A percentile compares a stretch with the other conserved stretches of the same genome.
Evolutionary conservation across 2,797 vertebrate species (phyloP).

Genomic region (Ataeniobius toweri): DNA sequence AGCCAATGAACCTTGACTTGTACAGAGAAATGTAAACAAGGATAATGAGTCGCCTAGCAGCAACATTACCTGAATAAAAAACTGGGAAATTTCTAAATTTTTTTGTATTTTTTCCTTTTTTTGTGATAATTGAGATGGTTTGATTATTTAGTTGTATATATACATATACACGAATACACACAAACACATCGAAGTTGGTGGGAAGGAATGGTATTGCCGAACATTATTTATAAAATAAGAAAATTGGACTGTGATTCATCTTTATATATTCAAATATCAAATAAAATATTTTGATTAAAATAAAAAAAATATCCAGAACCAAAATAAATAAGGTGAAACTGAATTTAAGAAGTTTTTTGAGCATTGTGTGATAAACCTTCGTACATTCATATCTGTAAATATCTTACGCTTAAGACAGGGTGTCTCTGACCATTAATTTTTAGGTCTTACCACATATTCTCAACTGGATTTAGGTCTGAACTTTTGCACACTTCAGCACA

Average conservation of each 20-base stretch:
- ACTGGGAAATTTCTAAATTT: neutral
- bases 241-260: neutral
- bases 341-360: neutral
- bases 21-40: constrained; percentile 29
- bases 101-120: neutral
- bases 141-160: too few relatives aligned
- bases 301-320: neutral
- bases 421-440: neutral
- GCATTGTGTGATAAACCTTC: neutral
- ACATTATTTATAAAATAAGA: neutral
- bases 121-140: neutral
- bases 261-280: neutral
- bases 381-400: neutral
- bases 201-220: neutral
- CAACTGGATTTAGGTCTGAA: too few relatives aligned
- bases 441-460: too few relatives aligned
- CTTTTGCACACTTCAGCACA: neutral
- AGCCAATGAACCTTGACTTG: constrained; percentile 18
- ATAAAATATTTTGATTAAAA: neutral
- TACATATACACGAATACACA: neutral
- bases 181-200: neutral
- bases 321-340: neutral
- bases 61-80: constrained; percentile 17
- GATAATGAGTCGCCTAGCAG: constrained; percentile 27
- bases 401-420: neutral